Base-by-base conservation (phyloP, 2,888 invertebrate species). In the Punctoribates punctum region DNA sequence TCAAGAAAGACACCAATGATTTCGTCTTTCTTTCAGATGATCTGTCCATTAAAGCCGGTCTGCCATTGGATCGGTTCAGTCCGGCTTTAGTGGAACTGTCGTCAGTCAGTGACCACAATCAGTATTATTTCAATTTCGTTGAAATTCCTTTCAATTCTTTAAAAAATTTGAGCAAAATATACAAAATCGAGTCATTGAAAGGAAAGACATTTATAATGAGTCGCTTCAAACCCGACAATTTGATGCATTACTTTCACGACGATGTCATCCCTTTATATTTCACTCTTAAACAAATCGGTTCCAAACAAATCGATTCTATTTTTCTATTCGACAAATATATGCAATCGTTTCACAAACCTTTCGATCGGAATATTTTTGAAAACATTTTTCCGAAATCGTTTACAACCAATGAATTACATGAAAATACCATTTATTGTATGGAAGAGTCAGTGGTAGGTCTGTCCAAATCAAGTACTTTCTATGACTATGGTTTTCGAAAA, bases 211-310 rank as follows among this genome's bases (percentile, higher is more conserved):
- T 85, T 46, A 77, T 85, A 5, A 79, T 85, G 25, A 82, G 81
- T 70, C 81, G 86, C 13, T 87, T 86, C 79, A 85, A 86, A 79
- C 84, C 85, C 2, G 86, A 86, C 79, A 87, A 87, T 80, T 80
- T 86, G n/a, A 86, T 87, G 86, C 87, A 87, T 82, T 84, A 85
- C 11, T 80, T 87, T 57, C 86, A 87, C 81, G 87, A 87, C 81
- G 87, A 87, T 80, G 80, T 87, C 2, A 78, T 87, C 20, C 86
- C 87, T 2, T 77, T 86, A 17, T 84, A 81, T 80, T 78, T 81
- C 51, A 85, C 85, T 8, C 81, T 83, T 70, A 80, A 82, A 29
- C 80, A 82, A 48, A 78, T 57, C n/a, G 60, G 38, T 23, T 23
- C 20, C 15, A 48, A 60, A 60, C 17, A 20, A 62, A 46, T 76